Conservation (phyloP, 2,797 vertebrate genomes). For the Dendrocincla fuliginosa region DNA sequence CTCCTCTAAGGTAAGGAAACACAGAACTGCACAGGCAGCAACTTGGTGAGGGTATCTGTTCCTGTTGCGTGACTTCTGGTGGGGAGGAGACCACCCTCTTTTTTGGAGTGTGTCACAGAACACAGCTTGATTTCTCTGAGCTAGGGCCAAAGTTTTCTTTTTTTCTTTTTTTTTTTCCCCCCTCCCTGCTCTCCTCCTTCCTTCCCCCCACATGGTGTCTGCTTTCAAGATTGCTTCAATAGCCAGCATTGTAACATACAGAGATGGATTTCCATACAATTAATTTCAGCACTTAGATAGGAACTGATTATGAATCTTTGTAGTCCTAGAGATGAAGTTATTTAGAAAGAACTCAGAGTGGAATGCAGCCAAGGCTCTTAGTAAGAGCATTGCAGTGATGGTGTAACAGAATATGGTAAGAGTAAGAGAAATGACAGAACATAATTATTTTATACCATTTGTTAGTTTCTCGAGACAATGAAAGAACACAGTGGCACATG, state of each 20-base stretch:
- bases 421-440: background rate
- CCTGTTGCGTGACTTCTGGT: background rate
- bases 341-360: background rate
- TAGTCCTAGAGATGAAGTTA: constrained; percentile 35
- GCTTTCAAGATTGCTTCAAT: constrained; percentile 52
- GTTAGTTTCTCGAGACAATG: background rate
- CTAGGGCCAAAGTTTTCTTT: background rate
- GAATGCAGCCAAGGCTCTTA: constrained; percentile 3
- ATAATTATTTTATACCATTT: background rate
- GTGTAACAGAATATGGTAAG: background rate
- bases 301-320: constrained; percentile 49
- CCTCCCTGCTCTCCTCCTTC: background rate
- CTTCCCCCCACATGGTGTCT: constrained; percentile 16
- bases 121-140: constrained; percentile 52
- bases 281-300: constrained; percentile 47
- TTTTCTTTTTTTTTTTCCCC: background rate
- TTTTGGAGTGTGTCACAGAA: background rate
- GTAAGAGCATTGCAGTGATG: background rate
- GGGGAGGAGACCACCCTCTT: background rate
- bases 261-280: constrained; percentile 31
- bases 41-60: background rate
- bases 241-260: constrained; percentile 2
- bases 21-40: background rate
- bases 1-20: background rate
- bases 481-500: background rate